A percentile compares a stretch with the other conserved stretches of the same genome.
Conservation (phyloP, 2,888 invertebrate species). For the Agonopterix alstromeriana region DNA sequence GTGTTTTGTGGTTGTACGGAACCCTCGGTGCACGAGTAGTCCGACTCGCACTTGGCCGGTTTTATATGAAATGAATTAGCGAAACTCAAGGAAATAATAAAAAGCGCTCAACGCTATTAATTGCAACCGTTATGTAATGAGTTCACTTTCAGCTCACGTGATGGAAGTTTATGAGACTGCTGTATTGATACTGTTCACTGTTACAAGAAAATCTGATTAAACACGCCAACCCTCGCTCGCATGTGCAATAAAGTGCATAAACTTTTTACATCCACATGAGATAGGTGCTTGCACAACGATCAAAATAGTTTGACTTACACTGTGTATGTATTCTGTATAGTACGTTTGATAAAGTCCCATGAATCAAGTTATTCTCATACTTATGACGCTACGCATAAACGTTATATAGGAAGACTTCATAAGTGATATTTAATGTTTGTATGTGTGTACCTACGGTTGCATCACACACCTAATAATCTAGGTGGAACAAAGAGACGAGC, state of each 20-base stretch:
- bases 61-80: background rate
- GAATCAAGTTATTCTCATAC: background rate
- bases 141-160: constrained; percentile 19
- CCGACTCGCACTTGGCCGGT: too few species aligned
- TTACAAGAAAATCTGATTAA: constrained; percentile 45
- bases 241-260: constrained; percentile 25
- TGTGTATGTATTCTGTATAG: too few species aligned
- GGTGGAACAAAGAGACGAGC: constrained; percentile 61
- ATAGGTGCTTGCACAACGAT: constrained; percentile 43
- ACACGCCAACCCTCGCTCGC: constrained; percentile 40
- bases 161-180: constrained; percentile 19
- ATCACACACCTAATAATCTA: constrained; percentile 50
- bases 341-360: background rate
- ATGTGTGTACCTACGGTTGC: constrained; percentile 44
- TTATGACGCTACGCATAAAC: background rate
- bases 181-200: constrained; percentile 16
- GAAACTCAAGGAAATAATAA: constrained; percentile 7
- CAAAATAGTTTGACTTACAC: constrained; percentile 42
- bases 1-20: too few species aligned
- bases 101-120: constrained; percentile 8
- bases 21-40: too few species aligned
- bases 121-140: constrained; percentile 26
- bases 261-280: constrained; percentile 27
- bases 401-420: background rate
- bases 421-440: background rate